A percentile compares a stretch with the other conserved stretches of the same genome.
These are phyloP conservation scores for Drosophila subquinaria DNA, from an alignment of 2,888 invertebrate genomes.

Conservation along the genomic window DNA sequence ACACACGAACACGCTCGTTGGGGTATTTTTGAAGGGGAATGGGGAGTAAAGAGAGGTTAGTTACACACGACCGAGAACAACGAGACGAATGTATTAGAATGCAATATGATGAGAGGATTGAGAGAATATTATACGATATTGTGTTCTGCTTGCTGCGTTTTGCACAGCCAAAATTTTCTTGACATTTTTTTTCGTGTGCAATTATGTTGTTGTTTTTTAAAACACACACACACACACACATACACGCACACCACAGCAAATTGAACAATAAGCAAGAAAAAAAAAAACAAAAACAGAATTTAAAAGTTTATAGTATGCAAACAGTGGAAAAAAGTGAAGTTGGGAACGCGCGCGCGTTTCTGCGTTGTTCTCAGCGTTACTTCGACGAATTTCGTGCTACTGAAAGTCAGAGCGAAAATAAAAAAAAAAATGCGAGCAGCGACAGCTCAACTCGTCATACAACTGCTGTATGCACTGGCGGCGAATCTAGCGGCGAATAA, in stretches of 20 bases:
- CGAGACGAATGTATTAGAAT: conserved; percentile 19
- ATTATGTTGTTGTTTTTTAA: conserved; percentile 17
- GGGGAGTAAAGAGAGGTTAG: conserved; percentile 19
- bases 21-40: not conserved
- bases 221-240: conserved; percentile 20
- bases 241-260: conserved; percentile 3
- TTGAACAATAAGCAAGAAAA: conserved; percentile 5
- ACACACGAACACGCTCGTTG: conserved; percentile 14
- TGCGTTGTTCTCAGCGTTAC: conserved; percentile 63
- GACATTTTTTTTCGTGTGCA: conserved; percentile 22
- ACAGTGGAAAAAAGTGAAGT: conserved; percentile 46
- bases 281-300: not conserved
- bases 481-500: conserved; percentile 38
- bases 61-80: conserved; percentile 33
- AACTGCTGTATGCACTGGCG: conserved; percentile 53
- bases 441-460: conserved; percentile 62
- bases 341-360: conserved; percentile 68
- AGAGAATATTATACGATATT: conserved; percentile 7
- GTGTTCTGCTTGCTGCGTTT: conserved; percentile 7
- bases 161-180: conserved; percentile 11
- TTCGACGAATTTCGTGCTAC: conserved; percentile 61
- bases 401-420: conserved; percentile 55
- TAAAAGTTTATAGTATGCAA: conserved; percentile 9
- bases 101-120: conserved; percentile 15
- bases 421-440: conserved; percentile 25